phyloP scores from a whole-genome alignment of 2,888 invertebrate genomes.

The Conomelus anceps region DNA sequence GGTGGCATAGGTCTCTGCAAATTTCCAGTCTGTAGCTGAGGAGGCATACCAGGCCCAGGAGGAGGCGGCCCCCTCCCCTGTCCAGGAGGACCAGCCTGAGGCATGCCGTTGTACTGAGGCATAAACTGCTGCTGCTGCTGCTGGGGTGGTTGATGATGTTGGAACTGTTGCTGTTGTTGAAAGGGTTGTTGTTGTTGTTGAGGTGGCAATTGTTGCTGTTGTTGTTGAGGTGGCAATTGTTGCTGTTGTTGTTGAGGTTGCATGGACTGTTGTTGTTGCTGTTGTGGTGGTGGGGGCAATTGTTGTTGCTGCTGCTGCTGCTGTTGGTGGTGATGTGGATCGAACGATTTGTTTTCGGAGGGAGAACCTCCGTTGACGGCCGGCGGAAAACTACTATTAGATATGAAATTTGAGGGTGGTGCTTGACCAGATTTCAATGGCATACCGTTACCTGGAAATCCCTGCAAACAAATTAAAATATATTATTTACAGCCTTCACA shows the following conservation, averaged over 20 bases:
- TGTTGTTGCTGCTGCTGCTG: not conserved
- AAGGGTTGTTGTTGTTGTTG: not conserved
- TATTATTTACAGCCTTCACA: too few relatives aligned
- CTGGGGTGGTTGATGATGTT: not conserved
- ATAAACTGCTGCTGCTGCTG: not conserved
- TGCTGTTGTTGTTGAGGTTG: conserved; percentile 10
- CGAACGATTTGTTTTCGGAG: conserved; percentile 4
- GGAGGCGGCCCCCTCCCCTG: conserved; percentile 18
- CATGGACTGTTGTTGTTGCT: not conserved
- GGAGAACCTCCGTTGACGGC: conserved; percentile 26
- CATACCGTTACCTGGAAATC: conserved; percentile 1
- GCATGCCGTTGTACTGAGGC: conserved; percentile 34
- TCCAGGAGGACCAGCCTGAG: conserved; percentile 25
- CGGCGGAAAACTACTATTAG: conserved; percentile 26
- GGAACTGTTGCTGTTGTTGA: not conserved
- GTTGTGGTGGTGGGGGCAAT: not conserved
- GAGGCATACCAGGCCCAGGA: not conserved
- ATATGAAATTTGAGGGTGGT: not conserved
- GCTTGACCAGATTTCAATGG: conserved; percentile 17
- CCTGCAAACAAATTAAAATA: not conserved
- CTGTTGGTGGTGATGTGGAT: not conserved
- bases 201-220: not conserved
- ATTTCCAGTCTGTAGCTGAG: not conserved
- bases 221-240: not conserved
- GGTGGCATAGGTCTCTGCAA: not conserved